A percentile compares a stretch with the other conserved stretches of the same genome.
Evolutionary conservation across 2,797 vertebrate species (phyloP).

Genomic region (Oreochromis mossambicus): DNA sequence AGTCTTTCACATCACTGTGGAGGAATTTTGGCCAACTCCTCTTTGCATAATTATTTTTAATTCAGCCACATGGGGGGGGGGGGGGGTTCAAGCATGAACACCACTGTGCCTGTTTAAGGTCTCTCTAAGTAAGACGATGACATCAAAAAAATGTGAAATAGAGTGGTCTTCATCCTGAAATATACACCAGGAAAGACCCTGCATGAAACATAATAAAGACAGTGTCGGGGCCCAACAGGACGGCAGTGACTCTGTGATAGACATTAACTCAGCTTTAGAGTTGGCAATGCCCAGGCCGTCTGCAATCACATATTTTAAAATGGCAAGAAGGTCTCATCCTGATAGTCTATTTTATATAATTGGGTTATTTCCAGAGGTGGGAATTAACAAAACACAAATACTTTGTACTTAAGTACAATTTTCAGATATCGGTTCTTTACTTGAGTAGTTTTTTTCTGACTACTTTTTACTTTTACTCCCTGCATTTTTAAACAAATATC

Average conservation of each 20-base stretch:
- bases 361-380: fast-evolving
- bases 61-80: fast-evolving
- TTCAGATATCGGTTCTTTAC: neutral
- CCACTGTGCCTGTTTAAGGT: neutral
- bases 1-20: neutral
- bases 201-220: neutral
- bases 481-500: neutral
- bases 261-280: neutral
- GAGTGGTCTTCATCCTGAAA: neutral
- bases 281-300: neutral
- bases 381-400: neutral
- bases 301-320: neutral
- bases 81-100: neutral
- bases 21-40: neutral
- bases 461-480: neutral
- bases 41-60: neutral
- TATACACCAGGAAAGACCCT: neutral
- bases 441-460: neutral
- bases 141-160: neutral
- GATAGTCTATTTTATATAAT: neutral
- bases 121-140: neutral
- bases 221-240: fast-evolving
- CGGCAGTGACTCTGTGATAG: neutral
- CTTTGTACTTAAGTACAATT: neutral
- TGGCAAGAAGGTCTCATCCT: neutral